A percentile compares a stretch with the other conserved stretches of the same genome.
These are phyloP conservation scores for Drosophila multiciliata DNA, from an alignment of 2,888 invertebrate genomes.

Conservation along the genomic window DNA sequence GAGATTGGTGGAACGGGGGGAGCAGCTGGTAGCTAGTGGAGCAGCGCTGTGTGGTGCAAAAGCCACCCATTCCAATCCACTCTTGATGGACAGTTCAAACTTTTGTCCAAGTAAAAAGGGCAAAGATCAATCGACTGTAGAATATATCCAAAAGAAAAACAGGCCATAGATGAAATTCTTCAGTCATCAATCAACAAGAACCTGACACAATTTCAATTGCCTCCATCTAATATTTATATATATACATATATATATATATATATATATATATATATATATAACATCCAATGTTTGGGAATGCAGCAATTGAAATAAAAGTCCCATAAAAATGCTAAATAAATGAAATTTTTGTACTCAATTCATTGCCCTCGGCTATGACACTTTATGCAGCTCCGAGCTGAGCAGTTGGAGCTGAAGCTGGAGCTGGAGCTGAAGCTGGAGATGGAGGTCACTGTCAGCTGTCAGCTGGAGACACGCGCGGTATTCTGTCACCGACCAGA, in stretches of 20 bases:
- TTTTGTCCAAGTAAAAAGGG: conserved; percentile 31
- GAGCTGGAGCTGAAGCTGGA: conserved; percentile 12
- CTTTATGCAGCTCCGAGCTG: conserved; percentile 26
- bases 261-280: background rate
- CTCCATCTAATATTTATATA: conserved; percentile 56
- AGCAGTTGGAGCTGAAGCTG: conserved; percentile 5
- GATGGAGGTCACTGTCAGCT: conserved; percentile 65
- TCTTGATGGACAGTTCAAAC: conserved; percentile 57
- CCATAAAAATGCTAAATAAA: conserved; percentile 33
- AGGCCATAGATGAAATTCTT: conserved; percentile 36
- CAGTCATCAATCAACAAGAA: conserved; percentile 76
- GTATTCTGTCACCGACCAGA: conserved; percentile 59
- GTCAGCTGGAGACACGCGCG: conserved; percentile 60
- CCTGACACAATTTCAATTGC: conserved; percentile 73
- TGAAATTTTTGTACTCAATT: conserved; percentile 43
- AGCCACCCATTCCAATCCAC: conserved; percentile 50
- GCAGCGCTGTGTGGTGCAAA: conserved; percentile 54
- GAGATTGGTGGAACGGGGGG: conserved; percentile 6
- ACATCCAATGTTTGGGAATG: conserved; percentile 16
- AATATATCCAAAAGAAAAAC: conserved; percentile 18
- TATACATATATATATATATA: too few relatives aligned
- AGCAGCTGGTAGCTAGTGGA: conserved; percentile 14
- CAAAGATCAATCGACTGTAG: conserved; percentile 67
- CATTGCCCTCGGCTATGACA: conserved; percentile 44
- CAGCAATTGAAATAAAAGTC: conserved; percentile 45